Evolutionary conservation across 2,888 invertebrate species (phyloP).

Genomic region (Perithous albicinctus): DNA sequence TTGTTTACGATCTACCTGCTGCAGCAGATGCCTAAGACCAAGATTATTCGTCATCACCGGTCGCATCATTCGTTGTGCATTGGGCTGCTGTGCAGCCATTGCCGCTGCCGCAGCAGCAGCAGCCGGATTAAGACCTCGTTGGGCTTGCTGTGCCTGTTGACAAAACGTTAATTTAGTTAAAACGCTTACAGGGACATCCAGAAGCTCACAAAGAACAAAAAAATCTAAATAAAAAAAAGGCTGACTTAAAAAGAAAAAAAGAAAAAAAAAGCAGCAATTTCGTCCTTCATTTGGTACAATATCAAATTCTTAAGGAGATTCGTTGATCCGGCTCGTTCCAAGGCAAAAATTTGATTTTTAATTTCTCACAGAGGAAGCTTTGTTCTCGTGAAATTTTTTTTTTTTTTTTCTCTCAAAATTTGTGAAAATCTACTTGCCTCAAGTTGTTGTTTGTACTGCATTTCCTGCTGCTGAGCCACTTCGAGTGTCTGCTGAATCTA

Average conservation of each 20-base stretch:
- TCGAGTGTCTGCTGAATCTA: constrained; percentile 89
- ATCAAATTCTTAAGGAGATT: background rate
- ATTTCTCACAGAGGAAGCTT: no score
- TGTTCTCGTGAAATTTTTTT: no score
- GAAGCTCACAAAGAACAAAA: background rate
- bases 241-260: no score
- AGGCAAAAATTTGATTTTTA: no score
- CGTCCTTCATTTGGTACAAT: background rate
- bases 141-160: constrained; percentile 82
- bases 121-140: constrained; percentile 80
- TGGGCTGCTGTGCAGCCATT: constrained; percentile 84
- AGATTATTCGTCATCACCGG: constrained; percentile 92
- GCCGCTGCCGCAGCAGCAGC: constrained; percentile 78
- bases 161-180: background rate
- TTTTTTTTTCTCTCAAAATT: no score
- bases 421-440: constrained; percentile 87
- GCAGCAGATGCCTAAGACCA: constrained; percentile 91
- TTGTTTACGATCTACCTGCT: constrained; percentile 87
- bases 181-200: background rate
- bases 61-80: constrained; percentile 89
- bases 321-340: no score
- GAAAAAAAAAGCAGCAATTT: background rate
- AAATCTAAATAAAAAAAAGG: background rate
- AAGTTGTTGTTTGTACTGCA: constrained; percentile 90
- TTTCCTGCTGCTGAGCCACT: constrained; percentile 92